These are phyloP conservation scores for Trididemnum miniatum DNA, from an alignment of 23 tunicate genomes.

Conservation along the genomic window DNA sequence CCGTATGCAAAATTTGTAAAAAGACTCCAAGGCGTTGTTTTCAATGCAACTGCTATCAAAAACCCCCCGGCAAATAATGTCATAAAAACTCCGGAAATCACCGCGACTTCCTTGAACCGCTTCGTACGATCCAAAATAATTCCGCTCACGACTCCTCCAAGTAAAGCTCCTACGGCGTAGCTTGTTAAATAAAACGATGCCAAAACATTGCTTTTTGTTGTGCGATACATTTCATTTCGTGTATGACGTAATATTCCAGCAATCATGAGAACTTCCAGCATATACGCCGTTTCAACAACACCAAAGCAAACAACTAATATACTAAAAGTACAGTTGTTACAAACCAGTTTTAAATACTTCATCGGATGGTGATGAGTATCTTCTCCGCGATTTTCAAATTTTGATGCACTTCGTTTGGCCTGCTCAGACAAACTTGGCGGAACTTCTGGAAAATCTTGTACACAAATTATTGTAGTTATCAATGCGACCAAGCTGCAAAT, in stretches of 20 bases:
- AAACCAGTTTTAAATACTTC: constrained; percentile 26
- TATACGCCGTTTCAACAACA: constrained; percentile 47
- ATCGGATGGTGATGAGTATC: background rate
- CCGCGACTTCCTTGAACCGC: constrained; percentile 31
- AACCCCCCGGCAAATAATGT: constrained; percentile 37
- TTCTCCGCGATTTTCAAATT: background rate
- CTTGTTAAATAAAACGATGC: constrained; percentile 19
- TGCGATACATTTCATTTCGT: background rate
- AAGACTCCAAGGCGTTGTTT: constrained; percentile 7
- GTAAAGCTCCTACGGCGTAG: constrained; percentile 36
- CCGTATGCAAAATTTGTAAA: constrained; percentile 45
- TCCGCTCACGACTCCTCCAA: constrained; percentile 43
- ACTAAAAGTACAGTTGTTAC: constrained; percentile 30
- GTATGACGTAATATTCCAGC: constrained; percentile 35
- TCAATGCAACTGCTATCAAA: background rate
- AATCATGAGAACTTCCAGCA: constrained; percentile 48
- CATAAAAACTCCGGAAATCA: constrained; percentile 49
- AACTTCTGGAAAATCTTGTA: constrained; percentile 12
- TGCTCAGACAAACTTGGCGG: constrained; percentile 53
- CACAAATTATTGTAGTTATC: background rate
- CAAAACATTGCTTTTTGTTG: constrained; percentile 9
- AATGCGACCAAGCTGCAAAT: background rate
- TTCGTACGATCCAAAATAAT: constrained; percentile 38
- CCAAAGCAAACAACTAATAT: constrained; percentile 42
- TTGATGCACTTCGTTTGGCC: constrained; percentile 6